These are phyloP conservation scores for Epirrhoe alternata DNA, from an alignment of 2,888 invertebrate genomes.

Conservation along the genomic window DNA sequence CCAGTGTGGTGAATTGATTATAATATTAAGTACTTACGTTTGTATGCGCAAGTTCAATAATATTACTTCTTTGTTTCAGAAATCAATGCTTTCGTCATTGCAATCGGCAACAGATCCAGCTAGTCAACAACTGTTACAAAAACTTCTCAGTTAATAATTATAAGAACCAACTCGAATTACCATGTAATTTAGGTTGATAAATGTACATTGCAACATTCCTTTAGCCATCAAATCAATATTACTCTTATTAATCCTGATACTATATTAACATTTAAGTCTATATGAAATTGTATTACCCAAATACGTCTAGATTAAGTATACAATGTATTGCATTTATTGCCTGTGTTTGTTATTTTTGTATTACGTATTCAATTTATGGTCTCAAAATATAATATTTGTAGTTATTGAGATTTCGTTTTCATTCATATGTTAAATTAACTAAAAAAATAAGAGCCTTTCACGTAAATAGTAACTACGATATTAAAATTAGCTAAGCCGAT, in stretches of 20 bases:
- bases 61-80: slow-evolving; percentile 62
- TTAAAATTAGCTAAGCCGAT: no score
- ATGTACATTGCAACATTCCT: slow-evolving; percentile 15
- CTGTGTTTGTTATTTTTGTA: background rate
- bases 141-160: slow-evolving; percentile 43
- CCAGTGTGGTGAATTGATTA: no score
- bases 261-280: no score
- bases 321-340: slow-evolving; percentile 6
- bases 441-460: no score
- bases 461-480: no score
- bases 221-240: background rate
- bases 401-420: background rate
- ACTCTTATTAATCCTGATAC: no score
- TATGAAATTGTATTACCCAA: background rate
- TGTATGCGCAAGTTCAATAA: background rate
- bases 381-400: slow-evolving; percentile 7
- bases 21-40: no score
- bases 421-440: background rate
- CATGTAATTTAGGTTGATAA: background rate
- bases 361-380: background rate
- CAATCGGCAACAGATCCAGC: slow-evolving; percentile 57
- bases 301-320: background rate
- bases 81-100: slow-evolving; percentile 61
- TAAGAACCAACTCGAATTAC: background rate
- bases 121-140: slow-evolving; percentile 58